A percentile compares a stretch with the other conserved stretches of the same genome.
Evolutionary conservation across 1,140 invertebrate species (phyloP).

Genomic region (Palaemon carinicauda): DNA sequence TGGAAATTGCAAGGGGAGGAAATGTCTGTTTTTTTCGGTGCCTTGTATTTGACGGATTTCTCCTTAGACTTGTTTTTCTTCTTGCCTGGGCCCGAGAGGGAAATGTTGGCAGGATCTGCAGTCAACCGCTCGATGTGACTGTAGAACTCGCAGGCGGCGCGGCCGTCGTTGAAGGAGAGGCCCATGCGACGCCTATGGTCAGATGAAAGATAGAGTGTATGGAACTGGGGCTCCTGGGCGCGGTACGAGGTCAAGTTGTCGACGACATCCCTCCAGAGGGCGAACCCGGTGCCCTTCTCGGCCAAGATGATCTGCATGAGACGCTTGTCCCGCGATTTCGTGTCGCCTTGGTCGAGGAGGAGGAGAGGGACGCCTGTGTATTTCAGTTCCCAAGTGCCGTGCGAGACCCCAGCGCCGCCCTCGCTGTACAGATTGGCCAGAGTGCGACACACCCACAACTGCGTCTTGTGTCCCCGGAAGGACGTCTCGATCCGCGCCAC

Average conservation of each 20-base stretch:
- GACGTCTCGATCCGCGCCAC: conserved; percentile 81
- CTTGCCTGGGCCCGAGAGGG: conserved; percentile 69
- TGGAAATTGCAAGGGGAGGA: conserved; percentile 87
- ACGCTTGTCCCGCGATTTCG: conserved; percentile 75
- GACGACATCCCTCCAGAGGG: conserved; percentile 85
- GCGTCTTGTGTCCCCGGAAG: conserved; percentile 80
- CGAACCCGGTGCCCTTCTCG: conserved; percentile 84
- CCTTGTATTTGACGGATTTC: conserved; percentile 64
- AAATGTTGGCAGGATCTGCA: conserved; percentile 82
- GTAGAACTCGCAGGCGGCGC: conserved; percentile 76
- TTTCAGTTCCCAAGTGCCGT: conserved; percentile 75
- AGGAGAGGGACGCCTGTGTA: conserved; percentile 85
- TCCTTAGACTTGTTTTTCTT: conserved; percentile 66
- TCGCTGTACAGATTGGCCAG: conserved; percentile 81
- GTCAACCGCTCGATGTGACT: conserved; percentile 71
- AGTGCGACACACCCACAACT: conserved; percentile 76
- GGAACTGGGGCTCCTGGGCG: conserved; percentile 60
- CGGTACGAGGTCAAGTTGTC: conserved; percentile 71
- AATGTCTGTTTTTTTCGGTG: conserved; percentile 83
- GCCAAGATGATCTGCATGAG: conserved; percentile 80
- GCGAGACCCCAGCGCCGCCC: conserved; percentile 62
- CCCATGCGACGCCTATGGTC: conserved; percentile 71
- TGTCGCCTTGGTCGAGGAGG: conserved; percentile 79
- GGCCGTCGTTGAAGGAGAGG: conserved; percentile 80
- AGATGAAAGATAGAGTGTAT: conserved; percentile 69